Percentiles rank a stretch among this genome's conserved stretches.
Conservation (phyloP, 2,113 vertebrate species). For the Thamnaconus septentrionalis region DNA sequence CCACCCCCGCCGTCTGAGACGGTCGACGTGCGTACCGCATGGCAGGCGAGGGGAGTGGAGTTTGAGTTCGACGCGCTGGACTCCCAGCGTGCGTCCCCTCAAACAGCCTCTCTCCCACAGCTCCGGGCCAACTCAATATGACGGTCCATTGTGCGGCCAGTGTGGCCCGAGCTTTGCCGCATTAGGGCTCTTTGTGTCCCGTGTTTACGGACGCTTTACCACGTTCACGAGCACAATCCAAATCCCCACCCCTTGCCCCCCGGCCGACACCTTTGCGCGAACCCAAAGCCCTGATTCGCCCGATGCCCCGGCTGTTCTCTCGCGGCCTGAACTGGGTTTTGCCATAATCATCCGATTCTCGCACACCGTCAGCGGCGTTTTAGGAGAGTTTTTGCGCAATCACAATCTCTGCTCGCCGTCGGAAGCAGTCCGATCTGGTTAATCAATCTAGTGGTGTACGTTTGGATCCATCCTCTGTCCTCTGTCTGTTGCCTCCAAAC, state of each 20-base stretch:
- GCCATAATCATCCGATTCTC: slow-evolving; percentile 33
- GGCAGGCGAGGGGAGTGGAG: slow-evolving; percentile 60
- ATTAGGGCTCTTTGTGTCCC: slow-evolving; percentile 56
- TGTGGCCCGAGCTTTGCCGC: slow-evolving; percentile 61
- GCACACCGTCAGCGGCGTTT: too few species aligned
- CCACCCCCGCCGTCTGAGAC: slow-evolving; percentile 40
- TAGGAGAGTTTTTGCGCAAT: too few species aligned
- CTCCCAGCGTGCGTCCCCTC: slow-evolving; percentile 62
- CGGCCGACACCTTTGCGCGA: slow-evolving; percentile 49
- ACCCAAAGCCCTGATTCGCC: slow-evolving; percentile 40
- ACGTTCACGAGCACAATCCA: slow-evolving; percentile 31
- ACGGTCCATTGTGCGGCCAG: slow-evolving; percentile 60
- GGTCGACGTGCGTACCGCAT: slow-evolving; percentile 49
- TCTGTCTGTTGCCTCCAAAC: too few species aligned
- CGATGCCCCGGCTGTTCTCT: slow-evolving; percentile 52
- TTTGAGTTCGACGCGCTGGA: slow-evolving; percentile 68
- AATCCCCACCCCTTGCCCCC: background rate
- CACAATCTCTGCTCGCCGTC: too few species aligned
- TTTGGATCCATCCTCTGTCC: too few species aligned
- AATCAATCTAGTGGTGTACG: too few species aligned
- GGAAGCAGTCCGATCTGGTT: too few species aligned
- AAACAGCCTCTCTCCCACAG: slow-evolving; percentile 61
- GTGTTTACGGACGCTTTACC: slow-evolving; percentile 69
- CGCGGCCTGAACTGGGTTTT: slow-evolving; percentile 37
- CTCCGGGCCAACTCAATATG: slow-evolving; percentile 61